A percentile compares a stretch with the other conserved stretches of the same genome.
Conservation (phyloP, 2,113 vertebrate genomes). For the Crotalus helleri region DNA sequence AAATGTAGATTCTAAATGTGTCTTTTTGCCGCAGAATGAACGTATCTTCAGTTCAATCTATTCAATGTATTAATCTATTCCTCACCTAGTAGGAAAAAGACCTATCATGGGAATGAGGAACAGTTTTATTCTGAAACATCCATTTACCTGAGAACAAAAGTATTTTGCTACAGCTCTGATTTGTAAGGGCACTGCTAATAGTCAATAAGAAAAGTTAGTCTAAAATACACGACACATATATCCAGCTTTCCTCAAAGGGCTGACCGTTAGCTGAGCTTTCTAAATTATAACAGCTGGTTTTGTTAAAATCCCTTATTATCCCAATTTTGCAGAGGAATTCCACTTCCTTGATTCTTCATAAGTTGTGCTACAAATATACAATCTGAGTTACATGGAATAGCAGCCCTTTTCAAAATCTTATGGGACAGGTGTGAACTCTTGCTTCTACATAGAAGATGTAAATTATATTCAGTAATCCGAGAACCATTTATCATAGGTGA, state of each 20-base stretch:
- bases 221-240: not conserved
- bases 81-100: not conserved
- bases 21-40: not conserved
- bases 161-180: not conserved
- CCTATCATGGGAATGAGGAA: not conserved
- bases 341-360: not conserved
- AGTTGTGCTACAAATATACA: not conserved
- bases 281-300: not conserved
- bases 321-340: not conserved
- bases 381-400: not conserved
- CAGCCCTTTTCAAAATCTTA: not conserved
- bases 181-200: not conserved
- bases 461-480: not conserved
- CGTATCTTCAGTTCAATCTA: not conserved
- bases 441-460: not conserved
- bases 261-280: not conserved
- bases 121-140: not conserved
- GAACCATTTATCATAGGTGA: not conserved
- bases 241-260: not conserved
- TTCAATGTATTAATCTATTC: not conserved
- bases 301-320: not conserved
- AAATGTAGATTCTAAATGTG: not conserved
- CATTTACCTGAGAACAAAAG: not conserved
- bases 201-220: not conserved
- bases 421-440: not conserved